A percentile compares a stretch with the other conserved stretches of the same genome.
phyloP scores from a whole-genome alignment of 1,140 invertebrate species.

The Trichonephila clavata region DNA sequence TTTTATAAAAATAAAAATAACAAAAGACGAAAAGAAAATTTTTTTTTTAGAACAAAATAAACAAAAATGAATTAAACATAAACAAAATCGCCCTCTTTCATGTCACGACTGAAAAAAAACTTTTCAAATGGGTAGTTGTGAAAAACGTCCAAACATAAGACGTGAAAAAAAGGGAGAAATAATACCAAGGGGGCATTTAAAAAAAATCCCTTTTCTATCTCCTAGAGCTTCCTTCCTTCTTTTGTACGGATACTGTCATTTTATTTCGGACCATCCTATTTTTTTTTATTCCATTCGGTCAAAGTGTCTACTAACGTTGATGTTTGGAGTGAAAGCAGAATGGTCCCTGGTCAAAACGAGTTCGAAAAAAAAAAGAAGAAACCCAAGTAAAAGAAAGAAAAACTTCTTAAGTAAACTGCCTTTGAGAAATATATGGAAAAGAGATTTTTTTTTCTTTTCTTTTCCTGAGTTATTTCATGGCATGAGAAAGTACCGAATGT shows the following conservation, averaged over 20 bases:
- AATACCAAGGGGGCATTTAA: too few relatives aligned
- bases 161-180: too few relatives aligned
- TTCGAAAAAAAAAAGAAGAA: not conserved
- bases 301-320: not conserved
- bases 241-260: not conserved
- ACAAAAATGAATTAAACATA: too few relatives aligned
- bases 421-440: not conserved
- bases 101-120: too few relatives aligned
- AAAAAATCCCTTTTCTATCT: not conserved
- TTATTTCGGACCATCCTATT: not conserved
- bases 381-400: not conserved
- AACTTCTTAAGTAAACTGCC: slow-evolving; percentile 6
- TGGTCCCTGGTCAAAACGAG: too few relatives aligned
- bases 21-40: too few relatives aligned
- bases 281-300: not conserved
- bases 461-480: not conserved
- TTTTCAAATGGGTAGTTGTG: not conserved
- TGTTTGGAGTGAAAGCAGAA: not conserved
- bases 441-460: not conserved
- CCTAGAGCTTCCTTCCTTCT: not conserved
- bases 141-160: not conserved
- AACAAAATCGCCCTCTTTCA: too few relatives aligned
- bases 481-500: not conserved
- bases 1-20: too few relatives aligned
- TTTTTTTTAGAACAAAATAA: too few relatives aligned